Conservation (phyloP, 2,113 vertebrate species). For the Apaloderma vittatum region DNA sequence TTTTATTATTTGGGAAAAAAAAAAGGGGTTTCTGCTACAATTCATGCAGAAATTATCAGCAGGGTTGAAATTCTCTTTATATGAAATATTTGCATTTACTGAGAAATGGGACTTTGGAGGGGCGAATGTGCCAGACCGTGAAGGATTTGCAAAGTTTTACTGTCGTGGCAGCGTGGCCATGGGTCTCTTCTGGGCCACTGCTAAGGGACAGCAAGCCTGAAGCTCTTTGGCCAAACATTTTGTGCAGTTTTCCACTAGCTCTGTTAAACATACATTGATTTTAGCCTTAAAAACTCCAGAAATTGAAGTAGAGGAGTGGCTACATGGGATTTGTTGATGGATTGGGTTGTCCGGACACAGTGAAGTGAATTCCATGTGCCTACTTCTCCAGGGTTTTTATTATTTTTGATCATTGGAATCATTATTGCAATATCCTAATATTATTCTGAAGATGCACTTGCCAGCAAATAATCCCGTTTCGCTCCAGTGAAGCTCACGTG, state of each 20-base stretch:
- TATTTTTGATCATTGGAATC: not conserved
- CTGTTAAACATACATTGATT: not conserved
- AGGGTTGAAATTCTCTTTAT: not conserved
- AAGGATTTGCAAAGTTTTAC: not conserved
- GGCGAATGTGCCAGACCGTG: not conserved
- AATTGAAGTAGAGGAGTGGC: not conserved
- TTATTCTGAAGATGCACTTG: not conserved
- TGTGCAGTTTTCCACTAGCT: not conserved
- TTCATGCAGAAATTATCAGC: not conserved
- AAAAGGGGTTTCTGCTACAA: fast-evolving
- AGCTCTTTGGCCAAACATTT: not conserved
- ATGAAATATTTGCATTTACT: not conserved
- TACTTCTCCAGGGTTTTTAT: not conserved
- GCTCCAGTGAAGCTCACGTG: fast-evolving
- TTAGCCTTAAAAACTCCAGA: not conserved
- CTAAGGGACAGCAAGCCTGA: not conserved
- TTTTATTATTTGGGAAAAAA: not conserved
- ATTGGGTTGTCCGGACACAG: not conserved
- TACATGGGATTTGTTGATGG: fast-evolving
- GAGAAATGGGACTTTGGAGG: not conserved
- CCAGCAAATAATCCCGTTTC: not conserved
- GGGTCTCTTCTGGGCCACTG: not conserved
- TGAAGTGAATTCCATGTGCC: not conserved
- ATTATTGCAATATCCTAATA: too few relatives aligned
- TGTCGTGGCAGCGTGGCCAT: fast-evolving